Evolutionary conservation across 1,140 invertebrate species (phyloP), one percentile per base, ranked within the genome.

Genomic region (Saccostrea echinata): DNA sequence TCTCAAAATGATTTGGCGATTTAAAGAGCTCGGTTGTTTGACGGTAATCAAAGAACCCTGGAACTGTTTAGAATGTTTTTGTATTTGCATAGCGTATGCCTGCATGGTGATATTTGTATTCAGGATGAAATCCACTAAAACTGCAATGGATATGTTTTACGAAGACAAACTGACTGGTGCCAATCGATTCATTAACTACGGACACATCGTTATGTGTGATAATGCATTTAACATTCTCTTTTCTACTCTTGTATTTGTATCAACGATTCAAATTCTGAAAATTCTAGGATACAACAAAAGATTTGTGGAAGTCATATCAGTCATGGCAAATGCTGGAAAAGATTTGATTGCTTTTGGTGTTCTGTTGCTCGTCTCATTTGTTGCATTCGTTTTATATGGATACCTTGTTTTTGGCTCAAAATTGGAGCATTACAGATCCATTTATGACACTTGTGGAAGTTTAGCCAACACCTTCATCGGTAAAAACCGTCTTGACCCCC

Each of bases 401-500:
- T 92, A 92, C 71, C 64, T 93, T 2, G 27, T 93, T 33, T 94
- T 94, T 89, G 89, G 90, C 0, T 84, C 84, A 55, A 82, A 88
- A 18, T 76, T 91, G 18, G 82, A 89, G 13, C 90, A 91, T 33
- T 94, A 92, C 87, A 91, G 88, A 84, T 86, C 89, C 13, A 18
- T 93, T 16, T 90, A 90, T 55, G 85, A 89, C 27, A 85, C 91
- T n/a, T 88, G 88, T 55, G 89, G 91, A 35, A 91, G 89, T 30
- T 68, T 92, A 21, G 88, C 90, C 16, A 91, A 91, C 68, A 86
- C 90, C 84, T 97, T 97, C 91, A 94, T 97, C 21, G 97, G 97
- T 1, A 97, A 97, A 93, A 97, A 97, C 93, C 96, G 97, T 92
- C 97, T 97, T 91, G 94, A 95, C 55, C 95, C 96, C 18, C 96